phyloP scores from a whole-genome alignment of 2,797 vertebrate species.

The Ambastaia sidthimunki region DNA sequence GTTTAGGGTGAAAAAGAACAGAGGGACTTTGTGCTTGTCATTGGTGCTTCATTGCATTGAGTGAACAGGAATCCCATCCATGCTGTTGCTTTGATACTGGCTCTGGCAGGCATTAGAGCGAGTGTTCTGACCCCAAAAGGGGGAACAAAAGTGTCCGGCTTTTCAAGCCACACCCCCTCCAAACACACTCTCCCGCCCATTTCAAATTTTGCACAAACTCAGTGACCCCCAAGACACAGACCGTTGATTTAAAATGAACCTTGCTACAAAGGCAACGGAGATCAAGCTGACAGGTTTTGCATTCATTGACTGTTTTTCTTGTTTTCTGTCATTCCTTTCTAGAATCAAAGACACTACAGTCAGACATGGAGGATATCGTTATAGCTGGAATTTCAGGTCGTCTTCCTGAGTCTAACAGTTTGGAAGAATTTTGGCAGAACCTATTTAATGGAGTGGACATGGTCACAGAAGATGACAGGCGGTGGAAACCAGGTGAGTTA shows the following conservation, averaged over 20 bases:
- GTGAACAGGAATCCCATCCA: constrained; percentile 52
- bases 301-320: constrained; percentile 10
- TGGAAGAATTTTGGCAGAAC: constrained; percentile 97
- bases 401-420: constrained; percentile 88
- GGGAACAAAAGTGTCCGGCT: constrained; percentile 47
- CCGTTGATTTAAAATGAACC: constrained; percentile 26
- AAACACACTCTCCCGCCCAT: constrained; percentile 3
- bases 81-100: constrained; percentile 38
- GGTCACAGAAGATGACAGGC: constrained; percentile 94
- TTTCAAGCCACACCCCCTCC: constrained; percentile 1
- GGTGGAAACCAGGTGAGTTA: constrained; percentile 91
- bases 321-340: neutral
- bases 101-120: constrained; percentile 41
- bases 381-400: constrained; percentile 93
- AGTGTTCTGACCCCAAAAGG: constrained; percentile 58
- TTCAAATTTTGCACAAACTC: constrained; percentile 31
- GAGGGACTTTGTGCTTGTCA: constrained; percentile 55
- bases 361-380: constrained; percentile 92
- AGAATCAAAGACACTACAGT: constrained; percentile 69
- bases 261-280: neutral
- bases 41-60: constrained; percentile 45
- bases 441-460: constrained; percentile 93
- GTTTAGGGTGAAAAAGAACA: constrained; percentile 43
- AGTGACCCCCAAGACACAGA: constrained; percentile 19
- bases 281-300: constrained; percentile 25